Percentiles rank a stretch among this genome's conserved stretches.
phyloP scores from a whole-genome alignment of 2,888 invertebrate species.

The Crocallis elinguaria region DNA sequence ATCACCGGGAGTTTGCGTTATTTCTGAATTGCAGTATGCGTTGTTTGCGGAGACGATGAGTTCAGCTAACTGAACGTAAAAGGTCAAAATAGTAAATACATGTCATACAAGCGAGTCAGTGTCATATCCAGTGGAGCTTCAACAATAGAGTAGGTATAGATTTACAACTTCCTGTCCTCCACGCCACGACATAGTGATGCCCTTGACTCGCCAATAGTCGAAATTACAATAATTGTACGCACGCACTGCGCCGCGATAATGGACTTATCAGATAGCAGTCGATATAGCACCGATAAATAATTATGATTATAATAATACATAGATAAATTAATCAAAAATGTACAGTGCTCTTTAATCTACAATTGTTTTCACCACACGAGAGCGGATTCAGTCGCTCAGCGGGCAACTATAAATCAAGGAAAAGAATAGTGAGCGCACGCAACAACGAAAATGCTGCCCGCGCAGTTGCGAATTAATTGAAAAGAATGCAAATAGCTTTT shows the following conservation, averaged over 20 bases:
- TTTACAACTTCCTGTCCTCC: not conserved
- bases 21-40: no score
- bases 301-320: not conserved
- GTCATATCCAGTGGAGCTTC: no score
- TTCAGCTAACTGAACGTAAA: no score
- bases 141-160: not conserved
- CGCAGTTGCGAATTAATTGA: not conserved
- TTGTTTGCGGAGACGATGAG: no score
- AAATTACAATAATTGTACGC: conserved; percentile 17
- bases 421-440: not conserved
- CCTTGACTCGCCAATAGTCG: conserved; percentile 17
- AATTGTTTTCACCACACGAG: no score
- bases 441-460: not conserved
- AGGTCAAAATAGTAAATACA: no score
- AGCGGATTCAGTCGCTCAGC: no score
- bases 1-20: no score
- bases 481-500: conserved; percentile 2
- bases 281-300: not conserved
- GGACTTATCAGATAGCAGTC: conserved; percentile 1
- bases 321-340: no score
- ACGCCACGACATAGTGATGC: not conserved
- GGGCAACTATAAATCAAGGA: not conserved
- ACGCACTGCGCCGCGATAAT: conserved; percentile 3
- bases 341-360: no score
- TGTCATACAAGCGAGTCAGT: no score